These are phyloP conservation scores for Limosa lapponica DNA, from an alignment of 2,797 vertebrate species.

Conservation along the genomic window DNA sequence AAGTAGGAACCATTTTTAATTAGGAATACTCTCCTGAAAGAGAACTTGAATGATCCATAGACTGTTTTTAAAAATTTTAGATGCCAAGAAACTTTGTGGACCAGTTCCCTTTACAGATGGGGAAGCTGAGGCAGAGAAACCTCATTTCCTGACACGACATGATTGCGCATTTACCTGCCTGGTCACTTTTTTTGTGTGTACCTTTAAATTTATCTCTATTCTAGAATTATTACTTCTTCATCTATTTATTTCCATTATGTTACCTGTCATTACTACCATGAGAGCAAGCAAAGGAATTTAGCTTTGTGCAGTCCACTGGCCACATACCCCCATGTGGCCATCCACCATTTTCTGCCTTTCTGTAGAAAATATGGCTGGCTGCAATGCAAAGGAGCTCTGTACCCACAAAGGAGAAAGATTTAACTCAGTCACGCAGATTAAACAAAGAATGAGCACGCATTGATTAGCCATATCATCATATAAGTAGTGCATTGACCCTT, in stretches of 20 bases:
- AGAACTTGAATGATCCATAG: not conserved
- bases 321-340: not conserved
- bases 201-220: not conserved
- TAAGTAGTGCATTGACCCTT: not conserved
- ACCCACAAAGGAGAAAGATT: not conserved
- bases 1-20: not conserved
- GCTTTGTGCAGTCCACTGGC: not conserved
- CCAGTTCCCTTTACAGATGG: not conserved
- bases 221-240: not conserved
- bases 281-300: not conserved
- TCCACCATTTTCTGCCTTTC: not conserved
- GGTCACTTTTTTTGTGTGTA: not conserved
- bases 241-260: not conserved
- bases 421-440: not conserved
- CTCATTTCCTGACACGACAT: not conserved
- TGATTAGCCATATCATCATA: not conserved
- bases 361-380: not conserved
- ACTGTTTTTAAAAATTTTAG: not conserved
- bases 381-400: not conserved
- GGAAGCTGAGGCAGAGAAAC: not conserved
- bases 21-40: not conserved
- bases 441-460: not conserved
- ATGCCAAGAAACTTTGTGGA: not conserved
- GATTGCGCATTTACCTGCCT: not conserved
- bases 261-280: not conserved